A percentile compares a stretch with the other conserved stretches of the same genome.
Evolutionary conservation across 2,797 vertebrate genomes (phyloP).

Genomic region (Holocentrus rufus): DNA sequence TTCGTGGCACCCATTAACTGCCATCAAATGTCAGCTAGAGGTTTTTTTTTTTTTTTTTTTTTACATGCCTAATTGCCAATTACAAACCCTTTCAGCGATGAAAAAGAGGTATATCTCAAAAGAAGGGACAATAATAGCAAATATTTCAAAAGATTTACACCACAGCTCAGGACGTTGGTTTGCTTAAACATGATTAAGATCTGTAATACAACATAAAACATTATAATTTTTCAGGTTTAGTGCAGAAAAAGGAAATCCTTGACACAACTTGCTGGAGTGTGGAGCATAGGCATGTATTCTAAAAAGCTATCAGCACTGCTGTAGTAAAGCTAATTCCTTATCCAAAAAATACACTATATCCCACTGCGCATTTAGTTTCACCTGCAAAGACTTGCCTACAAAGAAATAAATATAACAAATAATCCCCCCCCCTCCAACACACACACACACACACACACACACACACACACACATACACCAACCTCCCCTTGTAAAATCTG

Average conservation of each 20-base stretch:
- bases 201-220: too few species aligned
- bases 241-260: not conserved
- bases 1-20: conserved; percentile 63
- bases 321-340: conserved; percentile 7
- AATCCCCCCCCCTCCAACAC: too few species aligned
- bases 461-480: too few species aligned
- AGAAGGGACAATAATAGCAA: not conserved
- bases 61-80: conserved; percentile 56
- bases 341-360: conserved; percentile 10
- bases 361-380: conserved; percentile 18
- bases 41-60: too few species aligned
- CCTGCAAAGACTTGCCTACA: conserved; percentile 13
- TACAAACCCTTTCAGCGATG: conserved; percentile 33
- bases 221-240: not conserved
- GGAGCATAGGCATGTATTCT: not conserved
- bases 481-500: conserved; percentile 35
- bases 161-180: not conserved
- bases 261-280: not conserved
- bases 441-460: too few species aligned
- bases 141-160: not conserved
- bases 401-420: too few species aligned
- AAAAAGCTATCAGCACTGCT: too few species aligned
- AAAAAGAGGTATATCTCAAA: conserved; percentile 10
- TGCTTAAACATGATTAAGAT: not conserved
- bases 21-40: conserved; percentile 51